Base-by-base conservation (phyloP, 2,113 vertebrate species). In the Calcarius ornatus region DNA sequence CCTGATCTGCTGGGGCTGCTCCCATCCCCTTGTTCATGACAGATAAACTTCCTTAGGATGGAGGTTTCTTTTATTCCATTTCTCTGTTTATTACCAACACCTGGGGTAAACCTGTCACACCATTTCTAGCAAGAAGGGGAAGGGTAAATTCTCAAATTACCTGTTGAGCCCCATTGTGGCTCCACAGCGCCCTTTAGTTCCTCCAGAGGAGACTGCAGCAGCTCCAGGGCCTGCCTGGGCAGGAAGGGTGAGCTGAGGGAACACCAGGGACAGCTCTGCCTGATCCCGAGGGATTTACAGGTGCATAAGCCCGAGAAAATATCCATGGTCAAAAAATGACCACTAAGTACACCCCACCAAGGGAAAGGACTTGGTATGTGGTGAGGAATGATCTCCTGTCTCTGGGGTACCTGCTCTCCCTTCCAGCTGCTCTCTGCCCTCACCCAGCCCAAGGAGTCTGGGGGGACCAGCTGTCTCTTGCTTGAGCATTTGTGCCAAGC, bases 301-400 rank as follows among this genome's bases (percentile, higher is more conserved):
- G 47, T 64, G 30, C 20, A 4, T 22, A 21, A 60, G 40, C 21
- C 2, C 13, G 0, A 72, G 28, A 70, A 68, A 56, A 24, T 31
- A 20, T 17, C 0, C 1, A 8, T 22, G 40, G 6, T 53, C 51
- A 33, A 13, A n/a, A 33, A 15, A 2, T 0, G 1, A 13, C 14
- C 11, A 2, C 30, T 11, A 47, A 50, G 23, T 8, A 24, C 18
- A 22, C 18, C 31, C 19, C 78, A 38, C 6, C 15, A 11, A 33
- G 35, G 20, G 40, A 14, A 66, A 50, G 24, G 63, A 14, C n/a
- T 45, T 42, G 66, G 9, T 9, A 33, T 0, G 0, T 5, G 4
- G 21, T 60, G 40, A 30, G 25, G 56, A 56, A 23, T 4, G 11
- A 40, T 18, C 15, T 57, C 22, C 37, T 54, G 37, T 10, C 10